Conservation (phyloP, 2,888 invertebrate genomes). For the Ennomos fuscantarius region DNA sequence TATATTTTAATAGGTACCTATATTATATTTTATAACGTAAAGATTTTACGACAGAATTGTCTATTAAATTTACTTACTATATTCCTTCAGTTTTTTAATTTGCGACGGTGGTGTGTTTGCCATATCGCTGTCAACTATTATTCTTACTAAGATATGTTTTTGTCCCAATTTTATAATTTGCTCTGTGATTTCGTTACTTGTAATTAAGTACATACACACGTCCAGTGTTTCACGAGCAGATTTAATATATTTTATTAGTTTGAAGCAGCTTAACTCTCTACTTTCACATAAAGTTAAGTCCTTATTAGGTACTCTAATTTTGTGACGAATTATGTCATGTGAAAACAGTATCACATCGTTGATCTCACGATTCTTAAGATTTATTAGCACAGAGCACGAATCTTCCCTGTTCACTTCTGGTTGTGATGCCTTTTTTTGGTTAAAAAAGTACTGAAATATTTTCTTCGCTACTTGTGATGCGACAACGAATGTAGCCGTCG, state of each 20-base stretch:
- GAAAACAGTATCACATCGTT: constrained; percentile 80
- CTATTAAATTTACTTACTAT: constrained; percentile 62
- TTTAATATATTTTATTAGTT: constrained; percentile 77
- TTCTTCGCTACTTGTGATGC: constrained; percentile 74
- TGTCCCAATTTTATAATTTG: constrained; percentile 78
- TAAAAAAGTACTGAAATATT: constrained; percentile 67
- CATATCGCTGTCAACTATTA: constrained; percentile 80
- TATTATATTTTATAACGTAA: no score
- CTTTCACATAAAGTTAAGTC: constrained; percentile 73
- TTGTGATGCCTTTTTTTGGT: constrained; percentile 46
- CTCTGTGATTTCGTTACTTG: constrained; percentile 77
- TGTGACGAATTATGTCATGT: constrained; percentile 70
- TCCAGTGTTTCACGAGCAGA: constrained; percentile 79
- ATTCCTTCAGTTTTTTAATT: constrained; percentile 75
- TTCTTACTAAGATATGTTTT: constrained; percentile 76
- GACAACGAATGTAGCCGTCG: constrained; percentile 73
- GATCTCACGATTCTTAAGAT: constrained; percentile 71
- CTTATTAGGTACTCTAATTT: constrained; percentile 68
- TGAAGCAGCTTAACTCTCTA: constrained; percentile 76
- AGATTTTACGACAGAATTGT: no score
- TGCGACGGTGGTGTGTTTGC: constrained; percentile 77
- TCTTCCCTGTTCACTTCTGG: constrained; percentile 55
- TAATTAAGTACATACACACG: constrained; percentile 81
- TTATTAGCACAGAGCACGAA: constrained; percentile 61
- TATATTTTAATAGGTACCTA: no score